phyloP scores from a whole-genome alignment of 2,113 vertebrate species.

The Conger conger region DNA sequence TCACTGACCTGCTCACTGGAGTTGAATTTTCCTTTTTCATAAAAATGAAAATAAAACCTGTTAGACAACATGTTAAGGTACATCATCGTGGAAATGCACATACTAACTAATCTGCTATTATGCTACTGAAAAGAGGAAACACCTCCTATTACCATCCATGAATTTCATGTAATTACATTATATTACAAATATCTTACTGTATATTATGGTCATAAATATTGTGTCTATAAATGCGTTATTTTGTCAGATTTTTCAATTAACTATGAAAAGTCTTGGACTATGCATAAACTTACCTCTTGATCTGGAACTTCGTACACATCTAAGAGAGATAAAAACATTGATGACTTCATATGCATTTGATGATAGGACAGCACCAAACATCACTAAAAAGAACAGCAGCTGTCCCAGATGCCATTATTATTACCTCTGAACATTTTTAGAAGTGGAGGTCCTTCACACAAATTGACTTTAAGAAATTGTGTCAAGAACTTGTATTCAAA shows the following conservation, averaged over 20 bases:
- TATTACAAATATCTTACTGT: background rate
- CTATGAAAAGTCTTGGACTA: background rate
- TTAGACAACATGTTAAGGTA: background rate
- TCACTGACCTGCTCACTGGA: constrained; percentile 52
- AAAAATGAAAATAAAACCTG: constrained; percentile 22
- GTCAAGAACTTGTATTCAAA: no score
- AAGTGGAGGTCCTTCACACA: no score
- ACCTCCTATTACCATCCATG: background rate
- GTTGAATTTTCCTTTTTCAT: constrained; percentile 56
- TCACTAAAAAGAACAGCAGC: background rate
- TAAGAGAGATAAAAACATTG: constrained; percentile 40
- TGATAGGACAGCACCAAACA: background rate
- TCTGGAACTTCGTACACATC: constrained; percentile 77
- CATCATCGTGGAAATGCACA: background rate
- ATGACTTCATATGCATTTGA: background rate
- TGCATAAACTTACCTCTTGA: constrained; percentile 63
- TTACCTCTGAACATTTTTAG: no score
- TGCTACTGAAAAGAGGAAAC: background rate
- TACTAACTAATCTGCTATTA: background rate
- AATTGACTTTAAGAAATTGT: no score
- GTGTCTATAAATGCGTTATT: background rate
- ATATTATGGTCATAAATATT: background rate
- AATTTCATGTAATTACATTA: background rate
- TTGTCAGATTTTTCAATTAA: background rate
- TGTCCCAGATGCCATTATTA: no score